Conservation (phyloP, 2,113 vertebrate genomes). For the Stictonetta naevosa region DNA sequence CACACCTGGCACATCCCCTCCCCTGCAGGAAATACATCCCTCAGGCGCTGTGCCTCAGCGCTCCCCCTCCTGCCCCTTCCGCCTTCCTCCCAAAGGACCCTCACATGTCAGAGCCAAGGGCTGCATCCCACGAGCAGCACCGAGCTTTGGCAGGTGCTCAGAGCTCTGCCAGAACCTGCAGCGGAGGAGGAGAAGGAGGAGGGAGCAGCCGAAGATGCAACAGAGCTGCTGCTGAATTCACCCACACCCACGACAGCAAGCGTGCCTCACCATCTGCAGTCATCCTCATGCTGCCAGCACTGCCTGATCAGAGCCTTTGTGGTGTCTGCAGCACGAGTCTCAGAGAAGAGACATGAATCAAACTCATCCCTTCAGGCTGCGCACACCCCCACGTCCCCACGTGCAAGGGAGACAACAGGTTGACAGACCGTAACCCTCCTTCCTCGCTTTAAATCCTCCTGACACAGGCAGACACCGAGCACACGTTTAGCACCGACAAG, state of each 20-base stretch:
- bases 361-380: conserved; percentile 72
- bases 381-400: not conserved
- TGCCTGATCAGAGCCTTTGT: conserved; percentile 72
- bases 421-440: not conserved
- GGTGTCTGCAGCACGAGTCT: conserved; percentile 70
- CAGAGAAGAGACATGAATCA: conserved; percentile 83
- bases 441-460: not conserved
- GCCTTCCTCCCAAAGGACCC: not conserved
- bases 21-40: not conserved
- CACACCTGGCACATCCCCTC: not conserved
- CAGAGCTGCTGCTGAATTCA: not conserved
- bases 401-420: fast-evolving
- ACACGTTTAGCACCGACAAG: not conserved
- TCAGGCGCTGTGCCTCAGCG: not conserved
- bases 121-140: not conserved
- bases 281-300: not conserved
- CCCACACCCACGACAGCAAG: fast-evolving
- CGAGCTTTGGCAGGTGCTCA: not conserved
- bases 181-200: not conserved
- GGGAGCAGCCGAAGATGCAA: not conserved
- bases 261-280: fast-evolving
- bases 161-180: not conserved
- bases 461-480: not conserved
- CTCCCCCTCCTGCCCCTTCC: not conserved
- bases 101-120: not conserved